phyloP scores from a whole-genome alignment of 1,140 invertebrate genomes.

The Acarapis woodi region DNA sequence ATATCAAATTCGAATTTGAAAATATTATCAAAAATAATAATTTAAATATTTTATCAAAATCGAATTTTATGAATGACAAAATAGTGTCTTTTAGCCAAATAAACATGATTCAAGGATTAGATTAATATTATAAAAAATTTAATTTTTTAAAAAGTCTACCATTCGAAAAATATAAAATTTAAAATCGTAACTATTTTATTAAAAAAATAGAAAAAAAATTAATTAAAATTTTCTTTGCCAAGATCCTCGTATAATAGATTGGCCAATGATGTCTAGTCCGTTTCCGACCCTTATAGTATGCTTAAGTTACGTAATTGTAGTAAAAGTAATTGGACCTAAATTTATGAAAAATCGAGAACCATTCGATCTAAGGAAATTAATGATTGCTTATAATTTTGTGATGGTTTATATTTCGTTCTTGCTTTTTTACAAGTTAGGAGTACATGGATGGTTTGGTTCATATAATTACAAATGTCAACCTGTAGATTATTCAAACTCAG shows the following conservation, averaged over 20 bases:
- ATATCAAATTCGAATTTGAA: too few relatives aligned
- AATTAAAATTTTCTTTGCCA: too few relatives aligned
- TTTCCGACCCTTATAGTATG: conserved; percentile 58
- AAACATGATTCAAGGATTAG: too few relatives aligned
- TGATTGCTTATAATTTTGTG: conserved; percentile 45
- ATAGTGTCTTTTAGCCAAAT: too few relatives aligned
- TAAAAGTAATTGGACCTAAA: conserved; percentile 38
- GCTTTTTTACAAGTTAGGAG: conserved; percentile 10
- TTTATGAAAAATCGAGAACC: conserved; percentile 61
- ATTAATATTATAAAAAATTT: too few relatives aligned
- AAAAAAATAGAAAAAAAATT: too few relatives aligned
- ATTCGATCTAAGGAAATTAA: conserved; percentile 38
- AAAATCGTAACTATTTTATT: too few relatives aligned
- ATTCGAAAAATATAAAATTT: too few relatives aligned
- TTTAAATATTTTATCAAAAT: too few relatives aligned
- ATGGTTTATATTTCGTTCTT: conserved; percentile 14
- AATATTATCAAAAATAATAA: too few relatives aligned
- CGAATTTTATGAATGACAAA: too few relatives aligned
- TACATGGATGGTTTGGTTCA: conserved; percentile 12
- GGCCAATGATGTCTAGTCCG: conserved; percentile 65
- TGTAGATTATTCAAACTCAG: conserved; percentile 13
- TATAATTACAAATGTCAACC: conserved; percentile 15
- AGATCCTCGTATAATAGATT: conserved; percentile 56
- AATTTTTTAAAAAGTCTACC: too few relatives aligned
- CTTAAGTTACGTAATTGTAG: conserved; percentile 51